Percentiles rank a stretch among this genome's conserved stretches.
Evolutionary conservation across 1,140 invertebrate genomes (phyloP).

Genomic region (Pinna nobilis): DNA sequence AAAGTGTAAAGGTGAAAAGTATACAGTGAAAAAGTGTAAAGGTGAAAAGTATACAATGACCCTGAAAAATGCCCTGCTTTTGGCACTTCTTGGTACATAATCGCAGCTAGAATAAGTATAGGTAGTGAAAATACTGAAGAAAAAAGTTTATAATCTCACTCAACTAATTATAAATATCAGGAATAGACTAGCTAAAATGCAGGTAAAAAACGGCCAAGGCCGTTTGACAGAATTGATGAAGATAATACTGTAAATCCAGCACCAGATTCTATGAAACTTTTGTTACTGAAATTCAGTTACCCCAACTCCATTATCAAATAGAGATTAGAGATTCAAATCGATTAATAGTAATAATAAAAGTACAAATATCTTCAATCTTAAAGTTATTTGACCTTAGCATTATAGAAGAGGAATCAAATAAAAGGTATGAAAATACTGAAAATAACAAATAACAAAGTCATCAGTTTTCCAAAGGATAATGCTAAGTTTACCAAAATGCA

Average conservation of each 20-base stretch:
- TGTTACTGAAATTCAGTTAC: neutral
- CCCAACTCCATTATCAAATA: too few relatives aligned
- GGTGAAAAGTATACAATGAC: conserved; percentile 19
- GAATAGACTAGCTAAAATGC: conserved; percentile 5
- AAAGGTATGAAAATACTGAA: too few relatives aligned
- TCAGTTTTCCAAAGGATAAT: too few relatives aligned
- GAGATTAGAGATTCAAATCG: neutral
- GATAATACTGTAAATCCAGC: neutral
- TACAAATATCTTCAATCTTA: too few relatives aligned
- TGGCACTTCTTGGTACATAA: conserved; percentile 24
- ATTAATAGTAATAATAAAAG: neutral
- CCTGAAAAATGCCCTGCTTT: conserved; percentile 13
- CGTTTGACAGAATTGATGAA: neutral
- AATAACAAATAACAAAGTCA: too few relatives aligned
- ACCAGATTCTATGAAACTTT: neutral
- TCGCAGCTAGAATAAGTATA: neutral
- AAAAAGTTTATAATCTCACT: conserved; percentile 6
- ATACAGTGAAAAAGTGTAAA: neutral
- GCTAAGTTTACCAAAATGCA: too few relatives aligned
- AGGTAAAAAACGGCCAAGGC: conserved; percentile 11
- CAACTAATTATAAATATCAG: conserved; percentile 1
- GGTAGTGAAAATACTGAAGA: neutral
- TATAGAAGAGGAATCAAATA: too few relatives aligned
- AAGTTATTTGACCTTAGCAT: too few relatives aligned
- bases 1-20: neutral